Evolutionary conservation across 2,888 invertebrate species (phyloP).

Genomic region (Dryomyza anilis): DNA sequence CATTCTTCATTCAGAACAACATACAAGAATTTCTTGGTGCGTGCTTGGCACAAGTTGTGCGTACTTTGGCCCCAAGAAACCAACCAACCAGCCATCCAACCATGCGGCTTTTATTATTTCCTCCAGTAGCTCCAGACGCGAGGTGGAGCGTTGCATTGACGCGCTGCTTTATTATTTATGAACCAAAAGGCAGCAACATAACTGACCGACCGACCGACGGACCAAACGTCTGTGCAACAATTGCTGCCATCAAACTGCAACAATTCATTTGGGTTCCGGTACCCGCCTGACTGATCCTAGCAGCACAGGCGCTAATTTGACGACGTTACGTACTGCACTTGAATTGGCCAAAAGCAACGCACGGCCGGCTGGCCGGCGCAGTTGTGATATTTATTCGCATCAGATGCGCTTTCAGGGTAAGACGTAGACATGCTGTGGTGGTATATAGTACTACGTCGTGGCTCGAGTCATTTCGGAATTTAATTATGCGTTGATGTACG

Average conservation of each 20-base stretch:
- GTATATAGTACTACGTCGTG: neutral
- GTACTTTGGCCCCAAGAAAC: neutral
- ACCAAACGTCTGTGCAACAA: neutral
- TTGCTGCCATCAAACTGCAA: neutral
- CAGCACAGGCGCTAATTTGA: neutral
- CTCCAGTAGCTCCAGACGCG: neutral
- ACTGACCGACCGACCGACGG: neutral
- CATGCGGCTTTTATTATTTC: too few relatives aligned
- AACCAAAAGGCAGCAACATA: neutral
- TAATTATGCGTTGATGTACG: conserved; percentile 21
- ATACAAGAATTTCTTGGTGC: conserved; percentile 57
- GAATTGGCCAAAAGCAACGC: too few relatives aligned
- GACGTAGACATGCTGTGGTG: neutral
- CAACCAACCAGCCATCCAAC: too few relatives aligned
- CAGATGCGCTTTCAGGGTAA: neutral
- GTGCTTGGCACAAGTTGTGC: conserved; percentile 57
- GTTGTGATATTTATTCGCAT: neutral
- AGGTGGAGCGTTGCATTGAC: neutral
- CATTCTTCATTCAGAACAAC: conserved; percentile 46
- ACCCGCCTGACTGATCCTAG: too few relatives aligned
- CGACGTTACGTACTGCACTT: neutral
- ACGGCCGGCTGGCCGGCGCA: neutral
- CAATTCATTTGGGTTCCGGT: neutral
- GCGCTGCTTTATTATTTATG: conserved; percentile 13
- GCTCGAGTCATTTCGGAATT: conserved; percentile 8